These are phyloP conservation scores for Bombus sibiricus DNA, from an alignment of 1,140 invertebrate species.

Conservation along the genomic window DNA sequence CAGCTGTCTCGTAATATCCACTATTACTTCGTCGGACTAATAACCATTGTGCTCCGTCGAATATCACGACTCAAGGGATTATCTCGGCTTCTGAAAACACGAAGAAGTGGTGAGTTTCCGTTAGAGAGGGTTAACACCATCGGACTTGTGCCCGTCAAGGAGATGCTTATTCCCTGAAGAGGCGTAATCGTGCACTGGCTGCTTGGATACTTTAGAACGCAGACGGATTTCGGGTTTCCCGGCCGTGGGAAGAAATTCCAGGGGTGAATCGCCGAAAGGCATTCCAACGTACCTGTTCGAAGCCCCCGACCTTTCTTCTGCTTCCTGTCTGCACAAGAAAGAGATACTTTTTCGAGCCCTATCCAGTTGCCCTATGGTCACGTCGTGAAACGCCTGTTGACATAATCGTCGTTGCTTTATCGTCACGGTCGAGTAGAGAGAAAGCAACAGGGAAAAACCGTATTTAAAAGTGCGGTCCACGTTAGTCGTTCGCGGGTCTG, in stretches of 20 bases:
- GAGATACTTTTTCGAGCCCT: slow-evolving; percentile 21
- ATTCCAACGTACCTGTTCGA: slow-evolving; percentile 55
- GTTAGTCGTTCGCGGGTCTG: no score
- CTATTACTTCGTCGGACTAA: background rate
- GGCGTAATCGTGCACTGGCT: slow-evolving; percentile 24
- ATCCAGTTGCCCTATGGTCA: background rate
- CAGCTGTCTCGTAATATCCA: background rate
- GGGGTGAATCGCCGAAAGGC: slow-evolving; percentile 52
- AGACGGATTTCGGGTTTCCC: slow-evolving; percentile 48
- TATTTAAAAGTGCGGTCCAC: background rate
- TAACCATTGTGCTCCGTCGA: background rate
- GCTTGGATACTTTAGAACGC: slow-evolving; percentile 18
- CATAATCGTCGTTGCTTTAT: no score
- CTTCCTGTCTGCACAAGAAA: slow-evolving; percentile 46
- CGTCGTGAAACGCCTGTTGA: background rate
- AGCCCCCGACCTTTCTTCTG: slow-evolving; percentile 40
- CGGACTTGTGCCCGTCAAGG: background rate
- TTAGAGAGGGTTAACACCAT: background rate
- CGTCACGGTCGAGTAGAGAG: background rate
- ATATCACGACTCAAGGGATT: background rate
- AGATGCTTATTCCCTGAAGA: background rate
- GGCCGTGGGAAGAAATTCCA: slow-evolving; percentile 56
- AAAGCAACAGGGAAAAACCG: background rate
- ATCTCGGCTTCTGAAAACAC: slow-evolving; percentile 4
- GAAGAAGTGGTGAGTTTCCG: background rate